Base-by-base conservation (phyloP, 1,140 invertebrate genomes). In the Leptonema lineaticorne region DNA sequence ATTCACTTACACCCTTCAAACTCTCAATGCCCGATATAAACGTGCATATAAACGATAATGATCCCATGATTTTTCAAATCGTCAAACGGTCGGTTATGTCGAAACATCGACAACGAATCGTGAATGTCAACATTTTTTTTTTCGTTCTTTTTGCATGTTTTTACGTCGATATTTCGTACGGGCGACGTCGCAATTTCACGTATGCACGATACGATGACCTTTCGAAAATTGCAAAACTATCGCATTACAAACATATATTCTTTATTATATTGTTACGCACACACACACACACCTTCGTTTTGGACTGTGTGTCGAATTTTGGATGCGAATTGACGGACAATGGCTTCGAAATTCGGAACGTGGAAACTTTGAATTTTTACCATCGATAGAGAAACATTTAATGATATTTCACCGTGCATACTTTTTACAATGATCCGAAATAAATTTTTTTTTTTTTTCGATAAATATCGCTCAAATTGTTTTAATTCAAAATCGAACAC, bases 121-220 rank as follows among this genome's bases (percentile, higher is more conserved):
- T 62, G 59, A 64, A 64, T 64, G 62, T 64, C 62, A 64, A 62
- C 37, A 16, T 18, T 45, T 24, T 41, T 24, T 62, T 58, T 53
- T 53, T 53, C 7, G 18, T 27, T 27, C 48, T 7, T 62, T 62
- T 45, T 26, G 59, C 18, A 26, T 62, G 37, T 45, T 62, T 41
- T 62, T 24, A 22, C 50, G 50, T 26, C 4, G n/a, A 26, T 14
- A 59, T 59, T 59, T 59, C 50, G 50, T 53, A 53, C 27, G 50
- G 24, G 24, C 50, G n/a, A 22, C 50, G 50, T 22, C 1, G 9
- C 2, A 41, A 41, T 41, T 41, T 41, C 37, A 41, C 37, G 37
- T 53, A 53, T 53, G 56, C 26, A 58, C 56, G 37, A 62, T 6
- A n/a, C 59, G 33, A 24, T 62, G 59, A 62, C 59, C 59, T 62